Percentiles rank a stretch among this genome's conserved stretches.
These are phyloP conservation scores for Sarcoramphus papa DNA, from an alignment of 2,797 vertebrate species.

Conservation along the genomic window DNA sequence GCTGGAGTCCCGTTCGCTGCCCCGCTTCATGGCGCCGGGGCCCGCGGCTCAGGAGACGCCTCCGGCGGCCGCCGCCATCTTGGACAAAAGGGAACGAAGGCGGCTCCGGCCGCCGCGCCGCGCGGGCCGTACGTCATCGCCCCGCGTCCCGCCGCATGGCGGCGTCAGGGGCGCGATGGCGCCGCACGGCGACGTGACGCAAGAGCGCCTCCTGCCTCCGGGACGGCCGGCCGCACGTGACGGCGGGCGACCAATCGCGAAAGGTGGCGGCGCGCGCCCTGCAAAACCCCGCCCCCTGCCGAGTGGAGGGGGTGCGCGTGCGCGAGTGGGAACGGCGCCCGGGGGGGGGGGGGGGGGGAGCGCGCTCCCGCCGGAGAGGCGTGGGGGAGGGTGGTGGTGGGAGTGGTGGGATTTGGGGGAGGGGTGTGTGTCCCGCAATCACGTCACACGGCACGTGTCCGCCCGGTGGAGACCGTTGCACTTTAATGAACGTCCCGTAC, in stretches of 20 bases:
- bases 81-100: constrained; percentile 89
- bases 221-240: neutral
- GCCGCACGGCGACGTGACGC: neutral
- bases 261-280: neutral
- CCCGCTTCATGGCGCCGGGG: constrained; percentile 86
- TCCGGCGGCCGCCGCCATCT: constrained; percentile 85
- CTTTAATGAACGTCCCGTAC: constrained; percentile 46
- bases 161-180: neutral
- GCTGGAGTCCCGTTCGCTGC: constrained; percentile 88
- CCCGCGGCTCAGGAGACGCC: constrained; percentile 70
- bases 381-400: neutral
- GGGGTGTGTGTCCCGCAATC: neutral
- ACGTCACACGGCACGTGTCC: constrained; percentile 14
- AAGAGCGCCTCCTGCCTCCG: neutral
- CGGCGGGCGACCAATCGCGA: neutral
- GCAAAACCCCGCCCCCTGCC: neutral
- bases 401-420: neutral
- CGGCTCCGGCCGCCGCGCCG: constrained; percentile 69
- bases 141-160: constrained; percentile 1
- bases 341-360: no score
- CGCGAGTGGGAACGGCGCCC: no score
- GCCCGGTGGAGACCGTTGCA: neutral
- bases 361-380: neutral
- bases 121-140: constrained; percentile 61
- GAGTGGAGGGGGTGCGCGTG: neutral